Conservation (phyloP, 1,140 invertebrate genomes). For the Trinorchestia longiramus region DNA sequence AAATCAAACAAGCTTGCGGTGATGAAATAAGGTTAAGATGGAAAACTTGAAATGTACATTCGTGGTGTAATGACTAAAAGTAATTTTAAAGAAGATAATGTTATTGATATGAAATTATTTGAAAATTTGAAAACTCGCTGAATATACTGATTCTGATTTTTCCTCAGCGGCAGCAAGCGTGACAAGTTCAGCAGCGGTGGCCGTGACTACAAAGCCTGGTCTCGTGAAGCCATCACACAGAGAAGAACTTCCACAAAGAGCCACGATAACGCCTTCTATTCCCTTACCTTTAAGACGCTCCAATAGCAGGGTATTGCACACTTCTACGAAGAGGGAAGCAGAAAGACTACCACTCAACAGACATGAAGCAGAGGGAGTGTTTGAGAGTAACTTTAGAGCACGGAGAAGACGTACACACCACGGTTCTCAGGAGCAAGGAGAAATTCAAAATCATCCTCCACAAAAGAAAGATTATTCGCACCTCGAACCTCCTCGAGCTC, state of each 20-base stretch:
- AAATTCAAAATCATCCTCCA: neutral
- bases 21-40: neutral
- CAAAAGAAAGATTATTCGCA: constrained; percentile 39
- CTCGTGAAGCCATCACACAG: neutral
- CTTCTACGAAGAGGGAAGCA: neutral
- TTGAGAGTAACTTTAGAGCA: neutral
- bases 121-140: neutral
- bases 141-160: neutral
- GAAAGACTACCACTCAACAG: neutral
- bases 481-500: constrained; percentile 27
- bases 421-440: neutral
- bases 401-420: neutral
- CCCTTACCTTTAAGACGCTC: neutral
- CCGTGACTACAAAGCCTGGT: neutral
- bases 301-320: neutral
- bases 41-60: neutral
- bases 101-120: neutral
- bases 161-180: neutral
- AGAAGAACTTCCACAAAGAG: neutral
- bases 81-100: neutral
- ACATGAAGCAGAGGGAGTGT: neutral
- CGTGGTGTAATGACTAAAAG: neutral
- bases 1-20: neutral
- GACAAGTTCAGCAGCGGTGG: too few species aligned
- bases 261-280: neutral